Base-by-base conservation (phyloP, 1,140 invertebrate genomes). In the Drosophila aff. region DNA sequence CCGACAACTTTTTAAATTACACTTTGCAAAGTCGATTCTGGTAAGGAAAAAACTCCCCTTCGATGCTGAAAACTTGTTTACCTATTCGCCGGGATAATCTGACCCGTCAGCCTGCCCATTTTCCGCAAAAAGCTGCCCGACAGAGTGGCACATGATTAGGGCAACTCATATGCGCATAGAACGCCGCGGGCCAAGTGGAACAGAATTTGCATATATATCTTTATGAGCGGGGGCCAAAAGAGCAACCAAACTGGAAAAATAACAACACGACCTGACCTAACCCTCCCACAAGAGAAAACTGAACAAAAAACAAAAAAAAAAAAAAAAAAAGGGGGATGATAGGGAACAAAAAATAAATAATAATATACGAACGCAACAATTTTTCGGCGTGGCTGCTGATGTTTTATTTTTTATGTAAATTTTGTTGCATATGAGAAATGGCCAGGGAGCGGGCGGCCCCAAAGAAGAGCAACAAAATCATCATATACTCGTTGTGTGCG, bases 371-470 rank as follows among this genome's bases (percentile, higher is more conserved):
- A 87, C 66, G 77, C 84, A 87, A 87, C 84, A 87, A 89, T 85
- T 81, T 90, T 90, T 81, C 66, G 78, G 81, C 78, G 68, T 87
- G 71, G 76, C 66, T 74, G 71, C 68, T 80, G 73, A 77, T 83
- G 59, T 86, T 86, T 79, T 79, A 81, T 84, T 85, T 90, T 85
- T 90, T 90, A 85, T 89, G 85, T 85, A 89, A 89, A 89, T 89
- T 79, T 78, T 80, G 79, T 90, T 90, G 75, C 86, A 89, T 89
- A 89, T 90, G 81, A 89, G 74, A 89, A 81, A 90, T 84, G 75
- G 85, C 59, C 69, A 80, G 72, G 52, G 53, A 43, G 58, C 41
- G 36, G 72, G 44, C 5, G 43, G 18, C 44, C 31, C 41, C 43
- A 6, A 11, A 61, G 23, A 33, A 38, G 15, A 55, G 38, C 65